phyloP scores from a whole-genome alignment of 2,888 invertebrate genomes.

The Cactoblastis cactorum region DNA sequence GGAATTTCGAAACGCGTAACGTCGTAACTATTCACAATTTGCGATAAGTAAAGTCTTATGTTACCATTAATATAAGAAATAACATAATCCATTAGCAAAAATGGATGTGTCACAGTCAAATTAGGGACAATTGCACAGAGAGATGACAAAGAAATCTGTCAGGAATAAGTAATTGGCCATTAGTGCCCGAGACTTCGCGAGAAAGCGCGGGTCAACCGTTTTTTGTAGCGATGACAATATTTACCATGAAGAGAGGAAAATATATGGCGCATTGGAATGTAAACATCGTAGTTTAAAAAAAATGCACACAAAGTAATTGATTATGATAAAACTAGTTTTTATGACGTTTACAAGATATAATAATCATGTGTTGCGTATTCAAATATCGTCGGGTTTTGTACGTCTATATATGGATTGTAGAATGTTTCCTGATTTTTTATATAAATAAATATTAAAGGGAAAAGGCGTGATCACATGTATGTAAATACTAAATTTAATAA shows the following conservation, averaged over 20 bases:
- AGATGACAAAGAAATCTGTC: constrained; percentile 4
- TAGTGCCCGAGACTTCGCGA: background rate
- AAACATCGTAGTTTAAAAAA: background rate
- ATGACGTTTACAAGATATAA: too few species aligned
- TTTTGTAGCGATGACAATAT: background rate
- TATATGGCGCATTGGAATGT: background rate
- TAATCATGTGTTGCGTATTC: too few species aligned
- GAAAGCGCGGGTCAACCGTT: background rate
- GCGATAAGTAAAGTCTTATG: background rate
- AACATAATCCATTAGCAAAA: background rate
- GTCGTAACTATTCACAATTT: too few species aligned
- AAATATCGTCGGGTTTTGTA: too few species aligned
- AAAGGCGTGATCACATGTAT: too few species aligned
- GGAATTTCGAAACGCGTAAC: too few species aligned
- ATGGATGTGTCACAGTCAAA: background rate
- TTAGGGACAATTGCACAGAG: background rate
- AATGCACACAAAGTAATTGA: background rate
- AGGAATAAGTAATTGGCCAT: constrained; percentile 5
- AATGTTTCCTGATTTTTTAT: too few species aligned
- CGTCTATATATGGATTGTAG: too few species aligned
- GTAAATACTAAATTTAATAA: too few species aligned
- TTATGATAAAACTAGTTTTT: too few species aligned
- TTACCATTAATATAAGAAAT: background rate
- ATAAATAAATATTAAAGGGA: too few species aligned
- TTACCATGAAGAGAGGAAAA: background rate